A percentile compares a stretch with the other conserved stretches of the same genome.
Conservation (phyloP, 2,797 vertebrate species). For the Cyprinodon diabolis region DNA sequence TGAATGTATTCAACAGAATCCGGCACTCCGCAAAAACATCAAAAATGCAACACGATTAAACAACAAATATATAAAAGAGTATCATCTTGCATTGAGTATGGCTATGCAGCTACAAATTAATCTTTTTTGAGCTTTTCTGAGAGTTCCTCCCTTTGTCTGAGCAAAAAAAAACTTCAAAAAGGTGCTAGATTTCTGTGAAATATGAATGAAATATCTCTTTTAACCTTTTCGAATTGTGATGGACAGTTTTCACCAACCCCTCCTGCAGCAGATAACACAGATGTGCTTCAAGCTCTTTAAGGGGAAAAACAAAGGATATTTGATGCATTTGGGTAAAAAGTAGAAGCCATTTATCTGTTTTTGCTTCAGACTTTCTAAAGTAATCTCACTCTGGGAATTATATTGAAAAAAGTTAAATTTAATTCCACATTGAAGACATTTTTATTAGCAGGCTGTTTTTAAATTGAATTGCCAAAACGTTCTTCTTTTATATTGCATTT, state of each 20-base stretch:
- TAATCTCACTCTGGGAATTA: not conserved
- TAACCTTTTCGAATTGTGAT: not conserved
- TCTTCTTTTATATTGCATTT: not conserved
- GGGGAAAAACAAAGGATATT: not conserved
- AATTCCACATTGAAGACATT: not conserved
- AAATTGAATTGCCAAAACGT: not conserved
- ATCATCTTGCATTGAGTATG: no score
- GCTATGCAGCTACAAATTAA: not conserved
- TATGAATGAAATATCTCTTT: not conserved
- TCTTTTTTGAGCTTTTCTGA: not conserved
- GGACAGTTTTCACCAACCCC: not conserved
- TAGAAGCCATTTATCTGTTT: not conserved
- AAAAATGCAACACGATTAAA: no score
- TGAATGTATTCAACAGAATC: no score
- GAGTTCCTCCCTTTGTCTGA: not conserved
- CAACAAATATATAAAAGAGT: no score
- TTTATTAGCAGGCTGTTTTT: not conserved
- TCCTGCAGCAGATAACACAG: not conserved
- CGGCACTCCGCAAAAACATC: no score
- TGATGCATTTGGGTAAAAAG: not conserved
- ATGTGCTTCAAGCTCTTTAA: not conserved
- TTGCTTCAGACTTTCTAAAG: not conserved
- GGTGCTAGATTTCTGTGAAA: not conserved
- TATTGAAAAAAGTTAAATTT: not conserved
- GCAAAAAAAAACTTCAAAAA: not conserved